Evolutionary conservation across 1,140 invertebrate genomes (phyloP).

Genomic region (Periplaneta americana): DNA sequence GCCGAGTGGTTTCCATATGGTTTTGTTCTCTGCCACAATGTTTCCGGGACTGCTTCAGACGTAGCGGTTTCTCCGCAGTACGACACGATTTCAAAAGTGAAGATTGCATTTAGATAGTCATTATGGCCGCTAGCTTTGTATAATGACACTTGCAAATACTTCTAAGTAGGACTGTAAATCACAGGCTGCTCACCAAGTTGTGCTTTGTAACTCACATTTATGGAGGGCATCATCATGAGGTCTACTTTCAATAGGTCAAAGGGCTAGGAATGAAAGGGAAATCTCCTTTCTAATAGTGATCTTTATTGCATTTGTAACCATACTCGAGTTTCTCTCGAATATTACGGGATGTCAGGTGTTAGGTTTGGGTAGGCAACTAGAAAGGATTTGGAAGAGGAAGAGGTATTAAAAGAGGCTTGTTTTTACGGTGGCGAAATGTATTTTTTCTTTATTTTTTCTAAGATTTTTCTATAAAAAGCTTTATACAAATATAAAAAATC

Average conservation of each 20-base stretch:
- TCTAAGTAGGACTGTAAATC: not conserved
- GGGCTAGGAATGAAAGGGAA: not conserved
- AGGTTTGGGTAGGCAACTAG: not conserved
- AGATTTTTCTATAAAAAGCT: slow-evolving; percentile 16
- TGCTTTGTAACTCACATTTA: not conserved
- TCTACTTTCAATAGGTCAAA: not conserved
- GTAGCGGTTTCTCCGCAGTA: not conserved
- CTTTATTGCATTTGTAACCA: not conserved
- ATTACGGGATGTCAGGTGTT: not conserved
- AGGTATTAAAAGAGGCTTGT: not conserved
- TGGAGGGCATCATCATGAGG: not conserved
- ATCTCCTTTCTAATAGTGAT: not conserved
- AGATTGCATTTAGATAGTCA: too few relatives aligned
- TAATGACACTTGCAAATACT: not conserved
- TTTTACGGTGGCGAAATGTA: slow-evolving; percentile 15
- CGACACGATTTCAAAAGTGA: not conserved
- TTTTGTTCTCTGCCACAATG: not conserved
- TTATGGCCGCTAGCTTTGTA: not conserved
- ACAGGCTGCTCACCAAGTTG: not conserved
- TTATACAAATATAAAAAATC: slow-evolving; percentile 18
- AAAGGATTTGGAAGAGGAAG: not conserved
- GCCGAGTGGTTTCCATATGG: too few relatives aligned
- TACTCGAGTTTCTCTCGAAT: not conserved
- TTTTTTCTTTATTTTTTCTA: slow-evolving; percentile 19
- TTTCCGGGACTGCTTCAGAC: not conserved